A percentile compares a stretch with the other conserved stretches of the same genome.
Evolutionary conservation across 2,888 invertebrate genomes (phyloP).

Genomic region (Nymphalis polychloros): DNA sequence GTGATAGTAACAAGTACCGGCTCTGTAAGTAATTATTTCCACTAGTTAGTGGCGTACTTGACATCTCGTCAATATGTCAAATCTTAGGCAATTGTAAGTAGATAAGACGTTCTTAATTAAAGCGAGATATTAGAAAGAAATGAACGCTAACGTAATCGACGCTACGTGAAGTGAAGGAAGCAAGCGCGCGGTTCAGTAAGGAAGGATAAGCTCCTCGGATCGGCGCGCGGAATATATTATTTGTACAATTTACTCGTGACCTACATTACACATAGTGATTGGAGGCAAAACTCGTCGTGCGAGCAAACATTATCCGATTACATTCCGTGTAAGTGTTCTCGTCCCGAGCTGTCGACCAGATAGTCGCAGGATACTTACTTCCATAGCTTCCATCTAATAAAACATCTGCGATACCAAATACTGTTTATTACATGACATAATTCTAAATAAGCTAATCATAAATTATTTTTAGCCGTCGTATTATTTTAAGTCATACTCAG

Average conservation of each 20-base stretch:
- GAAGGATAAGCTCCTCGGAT: slow-evolving; percentile 29
- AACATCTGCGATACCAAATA: no score
- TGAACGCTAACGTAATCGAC: not conserved
- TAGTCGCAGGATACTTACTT: no score
- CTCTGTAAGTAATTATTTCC: no score
- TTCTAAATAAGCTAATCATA: no score
- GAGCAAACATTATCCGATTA: not conserved
- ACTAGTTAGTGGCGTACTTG: no score
- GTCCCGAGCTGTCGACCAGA: not conserved
- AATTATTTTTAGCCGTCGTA: no score
- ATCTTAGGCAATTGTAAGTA: not conserved
- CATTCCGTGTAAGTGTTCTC: not conserved
- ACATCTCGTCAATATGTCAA: no score
- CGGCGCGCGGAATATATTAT: slow-evolving; percentile 32
- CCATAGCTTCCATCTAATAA: no score
- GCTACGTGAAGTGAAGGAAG: not conserved
- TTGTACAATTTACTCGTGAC: slow-evolving; percentile 32
- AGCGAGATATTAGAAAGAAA: not conserved
- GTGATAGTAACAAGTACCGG: no score
- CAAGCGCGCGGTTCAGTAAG: slow-evolving; percentile 10
- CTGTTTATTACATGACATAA: no score
- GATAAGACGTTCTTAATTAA: not conserved
- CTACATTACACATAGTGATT: slow-evolving; percentile 27
- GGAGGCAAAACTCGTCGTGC: slow-evolving; percentile 23
- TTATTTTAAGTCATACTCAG: no score